Percentiles rank a stretch among this genome's conserved stretches.
Conservation (phyloP, 2,888 invertebrate genomes). For the Petrophora chlorosata region DNA sequence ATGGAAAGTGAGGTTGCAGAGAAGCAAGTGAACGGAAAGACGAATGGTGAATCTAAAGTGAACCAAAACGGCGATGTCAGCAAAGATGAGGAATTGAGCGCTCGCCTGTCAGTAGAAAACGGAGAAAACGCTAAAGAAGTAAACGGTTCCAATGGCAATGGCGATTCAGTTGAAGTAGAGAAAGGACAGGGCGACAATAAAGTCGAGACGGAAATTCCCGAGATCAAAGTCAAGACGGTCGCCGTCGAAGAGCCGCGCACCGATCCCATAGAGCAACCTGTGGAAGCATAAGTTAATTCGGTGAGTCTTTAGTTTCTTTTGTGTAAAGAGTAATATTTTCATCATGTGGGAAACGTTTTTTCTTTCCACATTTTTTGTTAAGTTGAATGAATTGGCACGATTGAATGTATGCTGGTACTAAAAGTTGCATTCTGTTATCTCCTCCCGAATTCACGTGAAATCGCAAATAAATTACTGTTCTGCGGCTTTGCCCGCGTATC, state of each 20-base stretch:
- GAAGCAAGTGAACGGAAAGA: conserved; percentile 66
- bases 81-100: conserved; percentile 62
- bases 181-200: conserved; percentile 70
- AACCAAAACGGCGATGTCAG: conserved; percentile 65
- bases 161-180: conserved; percentile 50
- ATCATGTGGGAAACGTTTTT: not conserved
- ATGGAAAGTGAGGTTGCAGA: conserved; percentile 50
- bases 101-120: conserved; percentile 67
- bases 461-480: no score
- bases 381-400: no score
- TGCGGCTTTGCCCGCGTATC: no score
- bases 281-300: conserved; percentile 76
- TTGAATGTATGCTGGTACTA: no score
- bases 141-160: conserved; percentile 60
- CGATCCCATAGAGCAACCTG: conserved; percentile 77
- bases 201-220: conserved; percentile 58
- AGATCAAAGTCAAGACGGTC: conserved; percentile 84
- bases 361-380: not conserved
- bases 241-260: conserved; percentile 73
- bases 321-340: not conserved
- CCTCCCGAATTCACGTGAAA: no score
- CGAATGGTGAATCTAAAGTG: conserved; percentile 58
- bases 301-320: conserved; percentile 47
- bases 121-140: conserved; percentile 64
- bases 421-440: no score